These are phyloP conservation scores for Girardinus metallicus DNA, from an alignment of 2,797 vertebrate species.

Conservation along the genomic window DNA sequence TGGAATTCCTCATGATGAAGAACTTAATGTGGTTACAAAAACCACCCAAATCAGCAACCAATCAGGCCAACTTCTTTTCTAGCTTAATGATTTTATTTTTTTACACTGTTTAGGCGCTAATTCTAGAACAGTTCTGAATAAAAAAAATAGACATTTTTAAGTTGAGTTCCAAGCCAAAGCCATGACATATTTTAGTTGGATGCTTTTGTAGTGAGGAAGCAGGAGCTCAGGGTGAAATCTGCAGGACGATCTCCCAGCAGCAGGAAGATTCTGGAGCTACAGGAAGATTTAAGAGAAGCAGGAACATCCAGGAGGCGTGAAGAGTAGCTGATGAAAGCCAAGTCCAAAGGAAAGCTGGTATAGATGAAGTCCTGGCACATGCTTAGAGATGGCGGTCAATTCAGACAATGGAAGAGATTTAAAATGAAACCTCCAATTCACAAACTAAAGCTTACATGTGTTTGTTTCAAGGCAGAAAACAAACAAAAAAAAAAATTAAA, in stretches of 20 bases:
- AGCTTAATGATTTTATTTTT: not conserved
- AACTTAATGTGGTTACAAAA: not conserved
- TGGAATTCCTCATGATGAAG: not conserved
- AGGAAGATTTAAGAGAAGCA: not conserved
- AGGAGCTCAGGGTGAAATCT: not conserved
- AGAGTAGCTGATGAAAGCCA: not conserved
- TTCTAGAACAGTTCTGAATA: not conserved
- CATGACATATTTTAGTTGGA: not conserved
- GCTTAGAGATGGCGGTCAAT: not conserved
- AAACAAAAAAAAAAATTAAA: not conserved
- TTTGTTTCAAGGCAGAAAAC: not conserved
- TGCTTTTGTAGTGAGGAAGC: conserved; percentile 21
- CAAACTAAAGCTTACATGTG: not conserved
- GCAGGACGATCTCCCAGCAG: not conserved
- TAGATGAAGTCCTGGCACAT: not conserved
- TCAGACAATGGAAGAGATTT: not conserved
- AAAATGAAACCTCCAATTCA: not conserved
- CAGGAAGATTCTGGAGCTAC: not conserved
- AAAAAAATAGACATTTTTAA: not conserved
- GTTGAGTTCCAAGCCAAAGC: not conserved
- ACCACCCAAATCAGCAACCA: no score
- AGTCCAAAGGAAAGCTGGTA: not conserved
- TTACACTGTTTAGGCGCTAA: not conserved
- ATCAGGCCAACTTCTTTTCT: not conserved
- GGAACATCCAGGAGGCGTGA: not conserved